These are phyloP conservation scores for Carcharodon carcharias DNA, from an alignment of 2,797 vertebrate genomes.

Conservation along the genomic window DNA sequence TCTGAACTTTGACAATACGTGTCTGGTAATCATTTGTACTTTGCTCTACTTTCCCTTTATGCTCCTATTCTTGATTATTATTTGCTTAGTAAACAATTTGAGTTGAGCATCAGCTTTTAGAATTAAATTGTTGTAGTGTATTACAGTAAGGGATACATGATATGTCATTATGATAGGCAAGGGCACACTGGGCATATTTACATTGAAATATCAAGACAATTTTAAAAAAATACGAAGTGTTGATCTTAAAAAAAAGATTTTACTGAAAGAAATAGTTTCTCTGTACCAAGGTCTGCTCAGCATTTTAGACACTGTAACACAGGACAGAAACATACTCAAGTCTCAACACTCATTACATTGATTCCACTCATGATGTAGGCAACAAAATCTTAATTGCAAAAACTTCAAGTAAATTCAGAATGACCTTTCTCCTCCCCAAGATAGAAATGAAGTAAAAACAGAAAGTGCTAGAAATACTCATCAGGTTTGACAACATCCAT, in stretches of 20 bases:
- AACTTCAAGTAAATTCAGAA: slow-evolving; percentile 11
- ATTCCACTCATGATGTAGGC: neutral
- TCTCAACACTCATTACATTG: neutral
- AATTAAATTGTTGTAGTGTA: neutral
- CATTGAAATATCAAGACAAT: neutral
- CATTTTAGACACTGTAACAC: slow-evolving; percentile 2
- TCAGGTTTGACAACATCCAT: no score
- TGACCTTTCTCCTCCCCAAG: neutral
- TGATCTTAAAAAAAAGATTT: neutral
- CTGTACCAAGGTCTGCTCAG: neutral
- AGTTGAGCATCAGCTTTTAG: neutral
- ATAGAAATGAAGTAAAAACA: neutral
- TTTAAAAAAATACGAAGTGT: neutral
- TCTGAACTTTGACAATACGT: no score
- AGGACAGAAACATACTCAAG: neutral
- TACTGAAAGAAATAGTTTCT: neutral
- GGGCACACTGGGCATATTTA: neutral
- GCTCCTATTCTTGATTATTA: neutral
- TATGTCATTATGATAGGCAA: neutral
- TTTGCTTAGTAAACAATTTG: neutral
- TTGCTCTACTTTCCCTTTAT: neutral
- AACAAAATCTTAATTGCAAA: neutral
- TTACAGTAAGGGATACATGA: neutral
- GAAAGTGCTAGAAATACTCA: no score
- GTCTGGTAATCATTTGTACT: no score